Evolutionary conservation across 2,888 invertebrate species (phyloP).

Genomic region (Lasioglossum vierecki): DNA sequence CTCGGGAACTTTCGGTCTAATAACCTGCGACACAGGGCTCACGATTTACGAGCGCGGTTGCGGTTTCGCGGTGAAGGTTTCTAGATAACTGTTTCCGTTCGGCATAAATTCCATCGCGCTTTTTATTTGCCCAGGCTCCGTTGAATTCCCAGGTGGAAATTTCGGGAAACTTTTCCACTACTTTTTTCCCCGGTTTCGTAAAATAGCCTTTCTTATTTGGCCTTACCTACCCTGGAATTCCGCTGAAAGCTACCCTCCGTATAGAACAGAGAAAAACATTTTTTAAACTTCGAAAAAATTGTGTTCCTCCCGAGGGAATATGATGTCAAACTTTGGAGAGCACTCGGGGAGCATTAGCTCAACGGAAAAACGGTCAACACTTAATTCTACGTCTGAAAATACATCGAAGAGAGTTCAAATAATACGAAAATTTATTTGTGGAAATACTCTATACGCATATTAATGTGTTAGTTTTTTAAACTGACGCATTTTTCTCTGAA

Average conservation of each 20-base stretch:
- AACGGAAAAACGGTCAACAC: background rate
- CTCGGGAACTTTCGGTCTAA: conserved; percentile 66
- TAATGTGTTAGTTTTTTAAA: fast-evolving
- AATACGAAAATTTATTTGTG: background rate
- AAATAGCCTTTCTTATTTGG: background rate
- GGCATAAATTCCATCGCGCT: conserved; percentile 49
- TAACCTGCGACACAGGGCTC: conserved; percentile 54
- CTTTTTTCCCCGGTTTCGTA: background rate
- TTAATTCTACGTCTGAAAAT: background rate
- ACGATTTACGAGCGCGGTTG: conserved; percentile 57
- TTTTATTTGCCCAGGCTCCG: conserved; percentile 35
- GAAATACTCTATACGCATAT: background rate
- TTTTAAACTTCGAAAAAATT: background rate
- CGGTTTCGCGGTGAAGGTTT: conserved; percentile 52
- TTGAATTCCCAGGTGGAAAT: conserved; percentile 34
- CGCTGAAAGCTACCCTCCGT: background rate
- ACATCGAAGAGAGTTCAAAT: background rate
- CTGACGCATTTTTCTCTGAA: background rate
- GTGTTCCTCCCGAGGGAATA: background rate
- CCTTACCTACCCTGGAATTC: background rate
- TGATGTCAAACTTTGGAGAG: background rate
- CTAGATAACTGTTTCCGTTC: conserved; percentile 61
- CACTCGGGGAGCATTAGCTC: background rate
- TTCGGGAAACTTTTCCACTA: conserved; percentile 28
- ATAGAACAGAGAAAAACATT: background rate